Evolutionary conservation across 2,888 invertebrate genomes (phyloP), one percentile per base, ranked within the genome.

Genomic region (Tenthredo notha): DNA sequence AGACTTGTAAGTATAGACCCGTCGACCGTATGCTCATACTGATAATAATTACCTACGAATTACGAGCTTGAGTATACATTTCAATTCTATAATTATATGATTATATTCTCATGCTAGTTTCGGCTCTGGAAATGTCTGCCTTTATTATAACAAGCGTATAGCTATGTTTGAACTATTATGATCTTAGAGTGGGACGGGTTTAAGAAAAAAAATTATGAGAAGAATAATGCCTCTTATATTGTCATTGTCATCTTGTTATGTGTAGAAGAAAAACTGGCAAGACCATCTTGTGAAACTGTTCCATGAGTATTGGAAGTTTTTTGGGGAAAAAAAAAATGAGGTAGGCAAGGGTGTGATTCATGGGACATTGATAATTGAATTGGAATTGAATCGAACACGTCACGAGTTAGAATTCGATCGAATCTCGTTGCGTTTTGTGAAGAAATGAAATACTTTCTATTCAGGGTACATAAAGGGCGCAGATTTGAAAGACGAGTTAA

Each of bases 401-500:
- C 61, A 40, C 61, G 58, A 80, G 58, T 80, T 80, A 80, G 61
- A 61, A 61, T 58, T 61, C 58, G 61, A 80, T 80, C 40, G 61
- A 80, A 80, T 80, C 61, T 50, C 58, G 80, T n/a, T 77, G 58
- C 58, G 40, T 80, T 80, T 80, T 61, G 80, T 40, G 61, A n/a
- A 40, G 80, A 61, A 80, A 61, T 80, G 80, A 58, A 80, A 80
- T 80, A 80, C 80, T 80, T 80, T 80, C 40, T 61, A 80, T 80
- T 80, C 80, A 80, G 40, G 61, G 58, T 58, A 80, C 40, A 80
- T 80, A 80, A 80, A 80, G 80, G 80, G 50, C 37, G 61, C 40
- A 61, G 80, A 80, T 80, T 80, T 80, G 80, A 80, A 80, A 80
- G 80, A 80, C 80, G 58, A 58, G 80, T 80, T 58, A 61, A 80